Evolutionary conservation across 2,113 vertebrate genomes (phyloP), one percentile per base, ranked within the genome.

Genomic region (Climacteris rufus): DNA sequence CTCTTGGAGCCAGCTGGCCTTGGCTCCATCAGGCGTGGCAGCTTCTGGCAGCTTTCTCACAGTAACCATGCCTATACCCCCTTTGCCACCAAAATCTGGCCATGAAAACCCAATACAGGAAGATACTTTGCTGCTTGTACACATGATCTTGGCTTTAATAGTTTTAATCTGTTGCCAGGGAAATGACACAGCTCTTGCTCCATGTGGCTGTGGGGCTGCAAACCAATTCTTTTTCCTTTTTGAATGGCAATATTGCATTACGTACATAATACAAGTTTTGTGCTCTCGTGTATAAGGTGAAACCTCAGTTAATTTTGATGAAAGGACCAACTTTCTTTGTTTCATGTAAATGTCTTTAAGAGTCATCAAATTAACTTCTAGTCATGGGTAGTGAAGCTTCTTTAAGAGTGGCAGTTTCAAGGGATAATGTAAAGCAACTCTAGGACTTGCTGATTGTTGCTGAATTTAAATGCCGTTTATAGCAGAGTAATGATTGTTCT

Each of bases 141-240:
- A 21, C 2, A 0, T 30, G 31, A 31, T 20, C 11, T 27, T 42
- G 7, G 5, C 27, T 85, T 70, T 61, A 42, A 28, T 9, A 10
- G 10, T 49, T 90, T 35, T 21, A 61, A 35, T 49, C 23, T 77
- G 21, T 39, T 89, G 47, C n/a, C 24, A 61, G 56, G 82, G 42
- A 50, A 66, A 23, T 12, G 69, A 35, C 6, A 25, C 20, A 31
- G 50, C 4, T 69, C 68, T 84, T 0, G 0, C 16, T 40, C 20
- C 49, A 0, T 18, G 50, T 9, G 4, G 37, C 61, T 49, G 27
- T 40, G 20, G 39, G 45, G 8, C 39, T 57, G 50, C 30, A 44
- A 45, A 81, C 15, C 7, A 15, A 4, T 64, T 68, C 15, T 11
- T 17, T 60, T 44, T 60, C 9, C 17, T 39, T 78, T 74, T 10